Evolutionary conservation across 2,113 vertebrate species (phyloP).

Genomic region (Mobula hypostoma): DNA sequence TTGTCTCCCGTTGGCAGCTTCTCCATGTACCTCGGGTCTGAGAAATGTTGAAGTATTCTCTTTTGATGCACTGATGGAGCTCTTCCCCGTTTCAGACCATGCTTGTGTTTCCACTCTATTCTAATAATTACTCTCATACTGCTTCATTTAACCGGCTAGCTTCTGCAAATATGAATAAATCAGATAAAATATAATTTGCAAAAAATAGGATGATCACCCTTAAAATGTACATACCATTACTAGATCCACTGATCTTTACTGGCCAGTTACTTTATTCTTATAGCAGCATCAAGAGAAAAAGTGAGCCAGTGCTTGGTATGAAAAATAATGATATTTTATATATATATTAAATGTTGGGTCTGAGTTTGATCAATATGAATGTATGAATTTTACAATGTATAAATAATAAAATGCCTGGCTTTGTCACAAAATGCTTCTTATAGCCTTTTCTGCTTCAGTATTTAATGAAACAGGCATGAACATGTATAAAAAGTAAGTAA

Average conservation of each 20-base stretch:
- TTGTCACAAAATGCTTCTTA: not conserved
- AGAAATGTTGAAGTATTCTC: conserved; percentile 9
- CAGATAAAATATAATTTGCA: no score
- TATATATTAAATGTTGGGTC: not conserved
- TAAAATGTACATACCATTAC: not conserved
- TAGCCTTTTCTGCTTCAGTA: not conserved
- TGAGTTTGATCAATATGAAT: not conserved
- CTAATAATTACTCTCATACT: not conserved
- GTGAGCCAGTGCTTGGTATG: not conserved
- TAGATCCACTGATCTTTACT: not conserved
- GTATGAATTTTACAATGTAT: conserved; percentile 8
- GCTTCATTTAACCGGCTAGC: not conserved
- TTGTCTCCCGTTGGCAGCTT: not conserved
- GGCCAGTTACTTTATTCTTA: not conserved
- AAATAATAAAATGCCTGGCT: not conserved
- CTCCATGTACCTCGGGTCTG: not conserved
- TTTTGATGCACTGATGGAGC: not conserved
- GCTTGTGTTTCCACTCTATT: not conserved
- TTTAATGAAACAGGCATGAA: conserved; percentile 20
- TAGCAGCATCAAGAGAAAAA: not conserved
- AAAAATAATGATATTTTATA: not conserved
- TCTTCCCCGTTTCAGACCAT: not conserved
- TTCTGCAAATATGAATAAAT: not conserved
- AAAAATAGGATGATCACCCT: not conserved
- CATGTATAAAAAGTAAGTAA: conserved; percentile 12